Base-by-base conservation (phyloP, 1,140 invertebrate genomes). In the Psilanteris sp. region DNA sequence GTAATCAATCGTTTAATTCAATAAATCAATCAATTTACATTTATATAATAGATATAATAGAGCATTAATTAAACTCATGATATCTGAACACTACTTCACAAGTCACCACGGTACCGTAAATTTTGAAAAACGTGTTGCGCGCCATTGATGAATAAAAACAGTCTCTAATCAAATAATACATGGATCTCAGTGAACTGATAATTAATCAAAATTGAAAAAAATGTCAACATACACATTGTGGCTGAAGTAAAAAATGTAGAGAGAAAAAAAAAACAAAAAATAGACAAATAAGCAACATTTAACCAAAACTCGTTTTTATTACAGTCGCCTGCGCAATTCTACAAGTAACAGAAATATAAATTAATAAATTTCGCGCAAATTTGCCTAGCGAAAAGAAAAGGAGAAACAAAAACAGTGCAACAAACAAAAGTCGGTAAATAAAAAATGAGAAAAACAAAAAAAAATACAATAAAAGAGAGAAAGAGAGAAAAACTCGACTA, bases 271-370 rank as follows among this genome's bases (percentile, higher is more conserved):
- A 50, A 20, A 13, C n/a, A 22, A 64, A 26, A 70, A 61, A 68
- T 0, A 36, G 11, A 61, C 27, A 52, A 48, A 43, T 24, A 59
- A 61, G 37, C 41, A 57, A 64, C 43, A 37, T 50, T 31, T 32
- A 73, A 50, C 26, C 27, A 50, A 50, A 44, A 36, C 27, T 26
- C 20, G 10, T 73, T 55, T 54, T 73, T 73, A 55, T 39, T 62
- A 48, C 39, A 55, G 9, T 62, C 39, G 27, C 11, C 34, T 44
- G 29, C 29, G 29, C 20, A 54, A 43, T 16, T 32, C 16, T 71
- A 61, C 55, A 71, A 71, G 16, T 71, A 71, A 61, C 55, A 46
- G 39, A 46, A 14, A 7, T 55, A 55, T 59, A 59, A 68, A 48
- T 68, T 22, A 68, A 41, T 50, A 14, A 32, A 39, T 1, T 37